Base-by-base conservation (phyloP, 2,797 vertebrate species). In the Danio albolineatus region DNA sequence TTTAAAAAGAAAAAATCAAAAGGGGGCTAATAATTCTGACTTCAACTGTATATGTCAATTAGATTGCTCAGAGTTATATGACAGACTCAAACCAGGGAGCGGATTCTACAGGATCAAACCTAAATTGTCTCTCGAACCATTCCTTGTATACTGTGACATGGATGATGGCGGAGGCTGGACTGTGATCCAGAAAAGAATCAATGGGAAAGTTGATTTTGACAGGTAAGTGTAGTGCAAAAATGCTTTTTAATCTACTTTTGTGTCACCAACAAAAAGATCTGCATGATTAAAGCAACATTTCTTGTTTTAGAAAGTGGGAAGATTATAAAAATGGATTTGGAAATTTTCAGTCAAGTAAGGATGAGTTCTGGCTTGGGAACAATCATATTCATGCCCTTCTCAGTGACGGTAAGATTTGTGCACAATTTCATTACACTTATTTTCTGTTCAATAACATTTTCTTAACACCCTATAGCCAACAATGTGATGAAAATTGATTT, bases 281-380 rank as follows among this genome's bases (percentile, higher is more conserved):
- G 10, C 60, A 36, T 71, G 4, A 36, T 76, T 7, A 43, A 36
- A 9, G 41, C 4, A 4, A 9, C n/a, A 74, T 75, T 62, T 76
- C 28, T 70, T 21, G 16, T 89, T 85, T 57, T 76, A 98, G 96
- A 88, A 93, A 95, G 81, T 98, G 96, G 96, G 93, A 92, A 74
- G 95, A 96, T 79, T 98, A 98, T 89, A 95, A 90, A 90, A 90
- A 94, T 19, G 96, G 96, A 43, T 98, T 97, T 91, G 96, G 96
- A 51, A 86, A 93, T 87, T 95, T 96, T 82, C 94, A 95, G 85
- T 85, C 88, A 75, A 95, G 91, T 88, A 95, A 94, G 48, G 96
- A 96, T 88, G 96, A 98, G 90, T 95, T 96, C 82, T 97, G 96
- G 96, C 89, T 98, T 86, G 96, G 96, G 44, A 97, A 98, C 0